Evolutionary conservation across 37 sponge, comb jelly and placozoan species (phyloP).

Genomic region (Dysidea cf. avara): DNA sequence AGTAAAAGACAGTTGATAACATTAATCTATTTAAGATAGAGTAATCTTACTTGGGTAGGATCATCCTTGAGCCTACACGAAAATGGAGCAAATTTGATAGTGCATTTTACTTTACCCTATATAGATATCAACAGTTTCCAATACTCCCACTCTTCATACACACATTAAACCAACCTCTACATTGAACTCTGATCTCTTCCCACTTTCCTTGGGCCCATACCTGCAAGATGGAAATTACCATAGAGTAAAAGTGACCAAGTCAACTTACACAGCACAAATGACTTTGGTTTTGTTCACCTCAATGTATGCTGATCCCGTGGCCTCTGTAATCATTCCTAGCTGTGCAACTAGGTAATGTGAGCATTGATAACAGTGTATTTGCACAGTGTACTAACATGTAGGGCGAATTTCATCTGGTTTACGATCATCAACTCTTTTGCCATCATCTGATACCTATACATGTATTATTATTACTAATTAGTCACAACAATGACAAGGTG

Average conservation of each 20-base stretch:
- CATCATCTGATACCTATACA: slow-evolving; percentile 19
- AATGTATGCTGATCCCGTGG: slow-evolving; percentile 58
- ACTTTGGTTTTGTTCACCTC: slow-evolving; percentile 52
- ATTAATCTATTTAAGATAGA: too few species aligned
- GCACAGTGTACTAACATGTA: slow-evolving; percentile 21
- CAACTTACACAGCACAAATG: slow-evolving; percentile 33
- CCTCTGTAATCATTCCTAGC: slow-evolving; percentile 24
- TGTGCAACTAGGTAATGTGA: slow-evolving; percentile 1
- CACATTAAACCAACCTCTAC: too few species aligned
- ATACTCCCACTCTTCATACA: too few species aligned
- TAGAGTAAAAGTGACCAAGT: neutral
- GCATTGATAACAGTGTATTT: neutral
- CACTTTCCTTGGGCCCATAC: too few species aligned
- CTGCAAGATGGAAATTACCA: too few species aligned
- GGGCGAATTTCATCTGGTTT: slow-evolving; percentile 41
- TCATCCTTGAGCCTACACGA: too few species aligned
- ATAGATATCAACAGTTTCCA: too few species aligned
- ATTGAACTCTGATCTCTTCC: too few species aligned
- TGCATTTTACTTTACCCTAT: slow-evolving; percentile 36
- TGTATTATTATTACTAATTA: too few species aligned
- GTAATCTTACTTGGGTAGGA: too few species aligned
- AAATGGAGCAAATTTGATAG: slow-evolving; percentile 65
- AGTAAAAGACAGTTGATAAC: neutral
- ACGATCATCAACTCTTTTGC: slow-evolving; percentile 41
- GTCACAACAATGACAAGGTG: too few species aligned